Percentiles rank a stretch among this genome's conserved stretches.
Conservation (phyloP, 2,888 invertebrate genomes). For the Glyphotaelius pellucidus region DNA sequence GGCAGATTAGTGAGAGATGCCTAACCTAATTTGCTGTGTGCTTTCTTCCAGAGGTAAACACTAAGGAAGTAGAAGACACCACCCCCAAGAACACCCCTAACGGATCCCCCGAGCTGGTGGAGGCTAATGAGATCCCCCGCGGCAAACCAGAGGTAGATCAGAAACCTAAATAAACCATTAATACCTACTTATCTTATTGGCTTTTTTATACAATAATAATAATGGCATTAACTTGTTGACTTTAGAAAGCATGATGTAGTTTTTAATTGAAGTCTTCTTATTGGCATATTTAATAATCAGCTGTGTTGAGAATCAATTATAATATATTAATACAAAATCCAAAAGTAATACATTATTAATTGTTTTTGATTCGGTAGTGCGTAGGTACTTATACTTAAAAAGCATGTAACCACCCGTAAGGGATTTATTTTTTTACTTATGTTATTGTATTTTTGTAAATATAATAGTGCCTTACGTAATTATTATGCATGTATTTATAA, state of each 20-base stretch:
- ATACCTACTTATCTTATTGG: conserved; percentile 45
- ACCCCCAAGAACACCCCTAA: conserved; percentile 47
- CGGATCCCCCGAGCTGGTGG: conserved; percentile 60
- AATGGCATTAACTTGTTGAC: conserved; percentile 48
- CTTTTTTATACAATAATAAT: conserved; percentile 48
- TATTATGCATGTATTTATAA: conserved; percentile 58
- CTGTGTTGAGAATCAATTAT: conserved; percentile 29
- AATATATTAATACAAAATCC: conserved; percentile 1
- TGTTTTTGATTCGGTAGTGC: conserved; percentile 17
- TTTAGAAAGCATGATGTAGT: conserved; percentile 31
- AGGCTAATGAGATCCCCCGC: conserved; percentile 63
- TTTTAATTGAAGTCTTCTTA: conserved; percentile 1
- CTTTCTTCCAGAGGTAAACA: background rate
- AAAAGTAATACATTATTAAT: conserved; percentile 18
- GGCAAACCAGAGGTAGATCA: conserved; percentile 64
- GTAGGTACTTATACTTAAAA: background rate
- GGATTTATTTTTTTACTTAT: background rate
- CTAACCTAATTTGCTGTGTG: background rate
- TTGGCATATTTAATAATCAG: background rate
- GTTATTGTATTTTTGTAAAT: conserved; percentile 55
- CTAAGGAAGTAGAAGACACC: conserved; percentile 54
- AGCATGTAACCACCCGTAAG: conserved; percentile 16
- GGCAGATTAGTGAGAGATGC: background rate
- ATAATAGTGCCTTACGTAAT: conserved; percentile 34
- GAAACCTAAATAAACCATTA: conserved; percentile 58